phyloP scores from a whole-genome alignment of 1,140 invertebrate genomes.

The Musca domestica region DNA sequence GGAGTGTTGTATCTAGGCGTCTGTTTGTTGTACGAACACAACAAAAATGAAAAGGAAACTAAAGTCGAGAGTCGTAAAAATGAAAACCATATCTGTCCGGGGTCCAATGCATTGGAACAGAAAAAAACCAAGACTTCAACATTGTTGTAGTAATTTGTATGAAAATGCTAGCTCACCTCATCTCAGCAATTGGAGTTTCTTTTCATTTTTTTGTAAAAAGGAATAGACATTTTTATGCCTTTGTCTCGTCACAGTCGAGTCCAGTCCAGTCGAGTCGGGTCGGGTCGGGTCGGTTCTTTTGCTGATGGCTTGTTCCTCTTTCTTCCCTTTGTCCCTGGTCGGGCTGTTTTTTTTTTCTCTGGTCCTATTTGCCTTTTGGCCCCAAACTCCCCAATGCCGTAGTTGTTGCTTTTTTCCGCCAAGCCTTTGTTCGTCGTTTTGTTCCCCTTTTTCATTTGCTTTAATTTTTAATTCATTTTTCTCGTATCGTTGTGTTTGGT shows the following conservation, averaged over 20 bases:
- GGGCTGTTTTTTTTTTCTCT: background rate
- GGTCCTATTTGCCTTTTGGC: background rate
- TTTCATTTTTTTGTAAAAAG: too few relatives aligned
- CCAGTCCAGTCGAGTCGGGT: background rate
- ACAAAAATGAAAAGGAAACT: too few relatives aligned
- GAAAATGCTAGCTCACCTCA: too few relatives aligned
- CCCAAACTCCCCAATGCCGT: background rate
- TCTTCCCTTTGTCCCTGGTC: background rate
- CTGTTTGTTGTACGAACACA: background rate
- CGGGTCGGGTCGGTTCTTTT: background rate
- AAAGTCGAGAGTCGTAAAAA: too few relatives aligned
- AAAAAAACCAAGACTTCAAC: too few relatives aligned
- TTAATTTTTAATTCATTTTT: conserved; percentile 18
- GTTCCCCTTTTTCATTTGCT: background rate
- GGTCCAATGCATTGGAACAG: too few relatives aligned
- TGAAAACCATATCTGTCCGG: too few relatives aligned
- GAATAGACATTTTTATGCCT: conserved; percentile 9
- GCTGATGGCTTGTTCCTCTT: too few relatives aligned
- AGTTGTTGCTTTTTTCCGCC: background rate
- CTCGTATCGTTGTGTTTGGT: background rate
- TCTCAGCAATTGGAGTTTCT: background rate
- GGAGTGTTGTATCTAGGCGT: background rate
- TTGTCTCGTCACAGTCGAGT: conserved; percentile 17
- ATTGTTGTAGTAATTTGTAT: too few relatives aligned
- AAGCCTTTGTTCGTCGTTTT: background rate